Base-by-base conservation (phyloP, 1,140 invertebrate genomes). In the Drosophila carrolli region DNA sequence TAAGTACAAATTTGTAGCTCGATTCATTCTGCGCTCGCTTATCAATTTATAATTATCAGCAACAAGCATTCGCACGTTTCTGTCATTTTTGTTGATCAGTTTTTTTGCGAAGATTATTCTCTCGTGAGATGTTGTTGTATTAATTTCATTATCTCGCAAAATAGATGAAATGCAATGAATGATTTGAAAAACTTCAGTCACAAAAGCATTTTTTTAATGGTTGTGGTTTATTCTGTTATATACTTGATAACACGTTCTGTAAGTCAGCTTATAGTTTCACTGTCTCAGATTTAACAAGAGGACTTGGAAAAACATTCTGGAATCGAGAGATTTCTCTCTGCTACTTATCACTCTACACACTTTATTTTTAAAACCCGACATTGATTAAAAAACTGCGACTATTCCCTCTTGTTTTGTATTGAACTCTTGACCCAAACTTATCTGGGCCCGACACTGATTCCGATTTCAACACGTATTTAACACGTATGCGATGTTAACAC, bases 391-490 rank as follows among this genome's bases (percentile, higher is more conserved):
- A 43, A 32, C 59, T 63, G 44, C 59, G 54, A 51, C 47, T 70
- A 77, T 71, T 54, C 68, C 53, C 43, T 50, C 51, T 43, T 10
- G 48, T 32, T 35, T 51, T 51, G 27, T 81, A 61, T 65, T 82
- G 82, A 88, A 82, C 83, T 79, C 35, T 61, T 86, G 83, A 86
- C 77, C 82, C 70, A 51, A 68, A 71, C 63, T 78, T 86, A 88
- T 85, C 81, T 27, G 38, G 32, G 8, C 35, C 3, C 10, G 43
- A 37, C 76, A 73, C 68, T 73, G 61, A 67, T 56, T 66, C 46
- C 13, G 38, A 54, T 54, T 50, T 37, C 7, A 19, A 70, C 41
- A 38, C 43, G 27, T 41, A 41, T 53, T 32, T 58, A 55, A 54
- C 65, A 71, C 67, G 67, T 71, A 71, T 47, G 37, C 43, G 67